Base-by-base conservation (phyloP, 2,888 invertebrate species). In the Hyposoter dolosus region DNA sequence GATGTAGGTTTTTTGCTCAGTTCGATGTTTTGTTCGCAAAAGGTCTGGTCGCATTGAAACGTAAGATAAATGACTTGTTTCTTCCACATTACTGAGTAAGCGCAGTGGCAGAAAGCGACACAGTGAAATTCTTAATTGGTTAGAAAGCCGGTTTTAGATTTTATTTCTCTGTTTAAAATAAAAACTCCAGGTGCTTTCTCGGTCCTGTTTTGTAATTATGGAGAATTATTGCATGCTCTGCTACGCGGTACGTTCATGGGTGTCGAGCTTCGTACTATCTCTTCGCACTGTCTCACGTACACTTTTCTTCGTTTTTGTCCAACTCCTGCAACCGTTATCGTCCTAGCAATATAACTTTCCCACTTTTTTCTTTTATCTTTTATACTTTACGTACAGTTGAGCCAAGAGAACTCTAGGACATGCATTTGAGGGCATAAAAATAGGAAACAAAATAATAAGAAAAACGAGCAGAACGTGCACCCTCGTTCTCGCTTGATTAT, bases 241-340 rank as follows among this genome's bases (percentile, higher is more conserved):
- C 12, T 66, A 63, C 43, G 69, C 32, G 53, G 4, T 66, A 43
- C 50, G 75, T 19, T 80, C 53, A 76, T 23, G 43, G 47, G 19
- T 69, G 50, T 32, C 45, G 56, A 56, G 68, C 50, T 78, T 12
- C 40, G 56, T 40, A 47, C 19, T 32, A 76, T 32, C 35, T 69
- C 40, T 71, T 63, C 75, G 17, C 50, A 32, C 35, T 76, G 50
- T 71, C 28, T 60, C 69, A 75, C 79, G 74, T 79, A 83, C 50
- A 23, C n/a, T 72, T 47, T 63, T 17, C 19, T 80, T 71, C 35
- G 32, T 43, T 35, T 71, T 15, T 40, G 1, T 40, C 40, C 40
- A 40, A 47, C 40, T 63, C 23, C 63, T 23, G 23, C 17, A 69
- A 63, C 12, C 17, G 6, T 75, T 60, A 32, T 19, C 45, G 50